These are phyloP conservation scores for Peromyscus eremicus DNA, from an alignment of 2,797 vertebrate species.

Conservation along the genomic window DNA sequence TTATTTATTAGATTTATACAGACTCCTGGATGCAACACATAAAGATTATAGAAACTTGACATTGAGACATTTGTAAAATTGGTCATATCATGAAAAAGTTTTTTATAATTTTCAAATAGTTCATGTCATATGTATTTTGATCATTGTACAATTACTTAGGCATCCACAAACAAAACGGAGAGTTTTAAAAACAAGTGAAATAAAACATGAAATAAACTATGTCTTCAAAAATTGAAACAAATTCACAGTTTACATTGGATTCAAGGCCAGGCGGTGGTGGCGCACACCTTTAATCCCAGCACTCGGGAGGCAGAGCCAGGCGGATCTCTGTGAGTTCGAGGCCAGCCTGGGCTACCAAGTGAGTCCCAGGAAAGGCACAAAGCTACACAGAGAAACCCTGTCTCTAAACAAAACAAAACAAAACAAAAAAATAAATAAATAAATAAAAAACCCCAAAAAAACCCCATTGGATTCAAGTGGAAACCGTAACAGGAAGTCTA, in stretches of 20 bases:
- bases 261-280: too few species aligned
- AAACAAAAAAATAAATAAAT: too few species aligned
- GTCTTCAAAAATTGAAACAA: not conserved
- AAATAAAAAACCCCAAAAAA: too few species aligned
- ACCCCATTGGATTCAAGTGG: slow-evolving; percentile 16
- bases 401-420: too few species aligned
- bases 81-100: not conserved
- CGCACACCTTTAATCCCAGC: too few species aligned
- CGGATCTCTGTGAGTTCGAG: too few species aligned
- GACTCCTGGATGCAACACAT: not conserved
- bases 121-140: not conserved
- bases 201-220: not conserved
- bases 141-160: not conserved
- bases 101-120: slow-evolving; percentile 22
- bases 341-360: too few species aligned
- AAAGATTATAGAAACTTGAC: not conserved
- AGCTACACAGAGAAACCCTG: too few species aligned
- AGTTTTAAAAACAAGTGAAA: not conserved
- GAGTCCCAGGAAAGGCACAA: too few species aligned
- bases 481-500: not conserved
- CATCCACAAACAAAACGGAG: not conserved
- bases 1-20: not conserved
- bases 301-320: too few species aligned
- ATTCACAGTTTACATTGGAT: slow-evolving; percentile 3
- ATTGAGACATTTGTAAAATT: slow-evolving; percentile 27